These are phyloP conservation scores for Lucinisca nassula DNA, from an alignment of 2,888 invertebrate species.

Conservation along the genomic window DNA sequence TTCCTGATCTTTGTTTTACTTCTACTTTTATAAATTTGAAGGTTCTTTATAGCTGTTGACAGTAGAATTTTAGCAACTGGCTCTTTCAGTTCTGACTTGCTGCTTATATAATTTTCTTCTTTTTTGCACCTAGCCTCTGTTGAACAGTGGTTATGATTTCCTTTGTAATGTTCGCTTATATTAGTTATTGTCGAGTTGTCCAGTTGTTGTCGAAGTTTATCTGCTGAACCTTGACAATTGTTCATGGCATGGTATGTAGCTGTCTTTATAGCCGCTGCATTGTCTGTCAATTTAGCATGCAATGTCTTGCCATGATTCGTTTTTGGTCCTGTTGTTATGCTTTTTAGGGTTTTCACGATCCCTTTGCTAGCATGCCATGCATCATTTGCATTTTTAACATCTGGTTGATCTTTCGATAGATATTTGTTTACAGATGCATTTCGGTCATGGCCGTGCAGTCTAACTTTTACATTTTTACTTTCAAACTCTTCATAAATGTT, in stretches of 20 bases:
- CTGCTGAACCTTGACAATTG: conserved; percentile 1
- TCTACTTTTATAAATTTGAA: conserved; percentile 53
- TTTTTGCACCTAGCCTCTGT: background rate
- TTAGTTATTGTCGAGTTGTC: conserved; percentile 48
- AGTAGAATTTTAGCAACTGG: conserved; percentile 13
- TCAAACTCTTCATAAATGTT: conserved; percentile 29
- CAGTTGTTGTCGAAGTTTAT: conserved; percentile 13
- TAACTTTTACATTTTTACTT: conserved; percentile 12
- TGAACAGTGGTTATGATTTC: conserved; percentile 5
- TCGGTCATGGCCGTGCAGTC: conserved; percentile 26
- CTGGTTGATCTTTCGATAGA: conserved; percentile 5
- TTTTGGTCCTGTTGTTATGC: conserved; percentile 22
- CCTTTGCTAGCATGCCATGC: conserved; percentile 44
- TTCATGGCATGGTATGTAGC: conserved; percentile 38
- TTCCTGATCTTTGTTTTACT: too few relatives aligned
- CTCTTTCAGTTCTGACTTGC: background rate
- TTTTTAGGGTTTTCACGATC: conserved; percentile 29
- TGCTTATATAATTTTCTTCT: conserved; percentile 11
- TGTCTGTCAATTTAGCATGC: conserved; percentile 36
- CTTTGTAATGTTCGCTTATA: conserved; percentile 47
- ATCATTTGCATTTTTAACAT: conserved; percentile 28
- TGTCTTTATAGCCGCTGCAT: conserved; percentile 32
- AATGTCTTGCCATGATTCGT: conserved; percentile 25
- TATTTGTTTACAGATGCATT: conserved; percentile 23
- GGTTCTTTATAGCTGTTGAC: background rate